These are phyloP conservation scores for Strix uralensis DNA, from an alignment of 2,113 vertebrate species.

Conservation along the genomic window DNA sequence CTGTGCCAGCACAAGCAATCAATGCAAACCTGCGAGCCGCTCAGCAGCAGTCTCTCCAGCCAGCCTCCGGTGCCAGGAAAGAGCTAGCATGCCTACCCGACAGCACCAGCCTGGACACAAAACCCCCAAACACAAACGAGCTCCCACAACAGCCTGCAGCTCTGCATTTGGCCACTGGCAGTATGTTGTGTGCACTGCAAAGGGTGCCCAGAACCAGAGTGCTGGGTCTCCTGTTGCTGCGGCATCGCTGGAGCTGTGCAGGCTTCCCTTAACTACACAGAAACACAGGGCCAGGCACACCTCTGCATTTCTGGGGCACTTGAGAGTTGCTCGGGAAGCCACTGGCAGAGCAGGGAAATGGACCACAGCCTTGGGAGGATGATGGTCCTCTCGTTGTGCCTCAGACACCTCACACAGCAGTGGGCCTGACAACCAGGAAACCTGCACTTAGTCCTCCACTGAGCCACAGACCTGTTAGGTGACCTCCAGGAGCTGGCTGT, in stretches of 20 bases:
- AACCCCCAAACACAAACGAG: background rate
- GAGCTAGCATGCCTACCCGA: background rate
- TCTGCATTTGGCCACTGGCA: background rate
- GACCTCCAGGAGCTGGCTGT: background rate
- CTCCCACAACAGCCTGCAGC: background rate
- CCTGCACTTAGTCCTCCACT: background rate
- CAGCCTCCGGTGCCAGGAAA: background rate
- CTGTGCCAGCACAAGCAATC: background rate
- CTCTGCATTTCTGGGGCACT: background rate
- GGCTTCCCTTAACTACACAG: background rate
- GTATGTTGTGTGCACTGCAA: background rate
- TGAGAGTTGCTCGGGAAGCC: background rate
- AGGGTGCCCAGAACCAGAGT: background rate
- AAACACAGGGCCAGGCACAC: background rate
- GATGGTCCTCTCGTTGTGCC: background rate
- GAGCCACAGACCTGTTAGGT: background rate
- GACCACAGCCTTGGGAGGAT: background rate
- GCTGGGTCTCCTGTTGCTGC: background rate
- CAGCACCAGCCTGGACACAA: background rate
- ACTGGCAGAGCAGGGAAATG: background rate
- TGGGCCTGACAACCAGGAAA: background rate
- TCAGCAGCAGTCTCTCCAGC: background rate
- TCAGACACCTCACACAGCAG: background rate
- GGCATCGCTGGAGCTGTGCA: background rate
- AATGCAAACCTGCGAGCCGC: background rate